Evolutionary conservation across 2,797 vertebrate genomes (phyloP).

Genomic region (Hemibagrus guttatus): DNA sequence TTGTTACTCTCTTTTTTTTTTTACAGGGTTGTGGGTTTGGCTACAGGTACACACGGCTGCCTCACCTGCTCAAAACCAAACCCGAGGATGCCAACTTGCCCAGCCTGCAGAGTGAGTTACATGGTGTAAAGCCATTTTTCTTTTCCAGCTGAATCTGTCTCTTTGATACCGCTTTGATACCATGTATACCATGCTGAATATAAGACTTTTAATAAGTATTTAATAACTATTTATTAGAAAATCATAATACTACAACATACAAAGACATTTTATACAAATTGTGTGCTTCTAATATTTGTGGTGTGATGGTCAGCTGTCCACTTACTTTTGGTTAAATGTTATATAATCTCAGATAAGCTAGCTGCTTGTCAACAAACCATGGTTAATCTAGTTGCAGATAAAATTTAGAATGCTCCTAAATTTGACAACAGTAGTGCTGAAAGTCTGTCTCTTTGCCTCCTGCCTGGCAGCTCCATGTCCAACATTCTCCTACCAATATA

Average conservation of each 20-base stretch:
- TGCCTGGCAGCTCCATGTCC: too few relatives aligned
- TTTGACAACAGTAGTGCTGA: too few relatives aligned
- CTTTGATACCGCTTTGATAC: not conserved
- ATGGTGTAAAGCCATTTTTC: not conserved
- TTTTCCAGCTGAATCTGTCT: not conserved
- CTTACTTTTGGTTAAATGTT: not conserved
- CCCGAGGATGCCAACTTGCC: slow-evolving; percentile 95
- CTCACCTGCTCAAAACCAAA: slow-evolving; percentile 95
- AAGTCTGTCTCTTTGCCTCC: too few relatives aligned
- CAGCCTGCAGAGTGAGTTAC: slow-evolving; percentile 93
- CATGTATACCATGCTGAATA: not conserved
- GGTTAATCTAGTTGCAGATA: too few relatives aligned
- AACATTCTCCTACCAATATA: too few relatives aligned
- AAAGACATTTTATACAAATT: not conserved
- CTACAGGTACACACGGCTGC: slow-evolving; percentile 95
- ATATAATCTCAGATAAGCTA: too few relatives aligned
- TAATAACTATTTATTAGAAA: too few relatives aligned
- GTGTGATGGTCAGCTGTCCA: not conserved
- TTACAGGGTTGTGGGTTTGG: slow-evolving; percentile 94
- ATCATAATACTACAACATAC: too few relatives aligned
- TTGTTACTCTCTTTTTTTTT: not conserved
- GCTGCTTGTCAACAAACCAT: too few relatives aligned
- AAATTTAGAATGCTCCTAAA: too few relatives aligned
- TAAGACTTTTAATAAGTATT: not conserved
- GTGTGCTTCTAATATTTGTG: not conserved